These are phyloP conservation scores for human (Homo sapiens) DNA, from an alignment of 2,113 vertebrate species.

Conservation along the genomic window DNA sequence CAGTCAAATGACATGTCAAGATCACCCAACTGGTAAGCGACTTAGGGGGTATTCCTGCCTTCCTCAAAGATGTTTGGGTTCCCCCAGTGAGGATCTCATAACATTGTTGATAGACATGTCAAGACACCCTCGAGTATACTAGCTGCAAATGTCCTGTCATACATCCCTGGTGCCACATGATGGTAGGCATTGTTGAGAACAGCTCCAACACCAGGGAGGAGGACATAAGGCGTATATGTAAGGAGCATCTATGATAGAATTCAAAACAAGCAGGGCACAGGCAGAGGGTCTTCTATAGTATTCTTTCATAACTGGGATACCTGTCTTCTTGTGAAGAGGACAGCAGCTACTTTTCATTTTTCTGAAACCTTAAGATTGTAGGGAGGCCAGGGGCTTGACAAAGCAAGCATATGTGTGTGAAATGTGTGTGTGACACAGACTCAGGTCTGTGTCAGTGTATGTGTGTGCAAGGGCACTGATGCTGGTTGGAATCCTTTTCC, in stretches of 20 bases:
- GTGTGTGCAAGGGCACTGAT: not conserved
- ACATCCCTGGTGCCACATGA: not conserved
- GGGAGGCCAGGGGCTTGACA: not conserved
- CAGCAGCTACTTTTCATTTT: not conserved
- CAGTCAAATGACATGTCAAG: not conserved
- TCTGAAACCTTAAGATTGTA: not conserved
- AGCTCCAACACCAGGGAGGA: not conserved
- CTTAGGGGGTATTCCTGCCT: not conserved
- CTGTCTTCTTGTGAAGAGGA: not conserved
- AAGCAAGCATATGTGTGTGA: not conserved
- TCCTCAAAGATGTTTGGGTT: not conserved
- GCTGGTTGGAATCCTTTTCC: not conserved
- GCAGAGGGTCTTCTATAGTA: not conserved
- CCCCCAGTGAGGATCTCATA: not conserved
- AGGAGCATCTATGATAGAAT: not conserved
- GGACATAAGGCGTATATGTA: not conserved
- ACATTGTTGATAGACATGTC: not conserved
- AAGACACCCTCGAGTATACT: not conserved
- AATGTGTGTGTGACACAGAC: not conserved
- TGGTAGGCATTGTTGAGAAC: not conserved
- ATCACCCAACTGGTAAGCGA: not conserved
- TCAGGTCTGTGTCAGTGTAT: not conserved
- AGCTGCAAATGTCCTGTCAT: not conserved
- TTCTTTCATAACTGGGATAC: not conserved
- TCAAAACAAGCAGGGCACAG: not conserved